Evolutionary conservation across 2,888 invertebrate species (phyloP).

Genomic region (Lathronympha strigana): DNA sequence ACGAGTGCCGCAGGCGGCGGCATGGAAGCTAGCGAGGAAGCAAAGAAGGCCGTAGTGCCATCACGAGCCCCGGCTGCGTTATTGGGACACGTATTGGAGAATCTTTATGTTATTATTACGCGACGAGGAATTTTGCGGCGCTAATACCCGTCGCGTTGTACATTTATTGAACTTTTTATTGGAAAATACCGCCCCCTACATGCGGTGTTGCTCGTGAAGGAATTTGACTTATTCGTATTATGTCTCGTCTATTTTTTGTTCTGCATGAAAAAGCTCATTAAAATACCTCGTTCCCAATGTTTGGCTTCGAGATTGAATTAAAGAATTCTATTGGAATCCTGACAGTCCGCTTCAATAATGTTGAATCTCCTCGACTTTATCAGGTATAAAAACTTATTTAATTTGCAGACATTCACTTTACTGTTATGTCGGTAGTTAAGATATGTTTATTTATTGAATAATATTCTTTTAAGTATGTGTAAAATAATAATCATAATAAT

Average conservation of each 20-base stretch:
- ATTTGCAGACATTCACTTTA: constrained; percentile 26
- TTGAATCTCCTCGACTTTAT: constrained; percentile 34
- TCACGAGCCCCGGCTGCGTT: constrained; percentile 50
- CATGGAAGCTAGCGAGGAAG: constrained; percentile 40
- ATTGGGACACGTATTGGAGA: constrained; percentile 73
- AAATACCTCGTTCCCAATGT: constrained; percentile 53
- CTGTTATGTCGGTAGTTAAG: background rate
- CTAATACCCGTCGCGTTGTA: constrained; percentile 72
- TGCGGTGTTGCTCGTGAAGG: constrained; percentile 51
- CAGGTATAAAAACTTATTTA: constrained; percentile 37
- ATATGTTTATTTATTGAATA: too few species aligned
- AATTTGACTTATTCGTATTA: constrained; percentile 46
- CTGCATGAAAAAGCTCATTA: constrained; percentile 54
- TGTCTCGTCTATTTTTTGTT: constrained; percentile 43
- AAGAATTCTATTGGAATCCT: constrained; percentile 41
- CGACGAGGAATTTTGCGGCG: constrained; percentile 66
- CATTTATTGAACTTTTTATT: constrained; percentile 76
- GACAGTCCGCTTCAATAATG: constrained; percentile 31
- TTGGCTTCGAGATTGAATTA: constrained; percentile 43
- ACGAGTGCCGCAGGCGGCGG: constrained; percentile 3
- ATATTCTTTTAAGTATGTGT: too few species aligned
- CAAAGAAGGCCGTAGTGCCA: constrained; percentile 43
- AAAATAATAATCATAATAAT: too few species aligned
- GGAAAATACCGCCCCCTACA: constrained; percentile 67
- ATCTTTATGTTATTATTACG: constrained; percentile 77